A percentile compares a stretch with the other conserved stretches of the same genome.
Evolutionary conservation across 2,888 invertebrate species (phyloP).

Genomic region (Phyto melanocephala): DNA sequence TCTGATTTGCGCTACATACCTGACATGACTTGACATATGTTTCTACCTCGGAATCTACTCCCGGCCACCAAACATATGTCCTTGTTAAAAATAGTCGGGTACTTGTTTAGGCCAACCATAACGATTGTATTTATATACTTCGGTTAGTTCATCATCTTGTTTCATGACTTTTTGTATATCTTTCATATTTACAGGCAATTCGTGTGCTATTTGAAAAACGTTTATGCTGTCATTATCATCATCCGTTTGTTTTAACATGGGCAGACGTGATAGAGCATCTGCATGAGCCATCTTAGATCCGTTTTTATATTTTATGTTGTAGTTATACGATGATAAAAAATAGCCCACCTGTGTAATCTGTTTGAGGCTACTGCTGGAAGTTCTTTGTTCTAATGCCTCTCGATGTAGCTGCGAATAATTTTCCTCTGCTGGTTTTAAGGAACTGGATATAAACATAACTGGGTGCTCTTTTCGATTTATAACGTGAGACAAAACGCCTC

Average conservation of each 20-base stretch:
- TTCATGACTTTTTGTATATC: background rate
- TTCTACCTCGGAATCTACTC: constrained; percentile 69
- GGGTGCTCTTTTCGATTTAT: constrained; percentile 25
- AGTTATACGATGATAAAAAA: constrained; percentile 29
- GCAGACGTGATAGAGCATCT: background rate
- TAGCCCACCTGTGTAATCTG: constrained; percentile 47
- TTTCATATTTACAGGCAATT: too few species aligned
- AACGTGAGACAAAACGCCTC: constrained; percentile 25
- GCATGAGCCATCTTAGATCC: background rate
- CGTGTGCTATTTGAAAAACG: too few species aligned
- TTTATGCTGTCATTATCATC: background rate
- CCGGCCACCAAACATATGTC: constrained; percentile 70
- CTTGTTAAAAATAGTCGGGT: constrained; percentile 59
- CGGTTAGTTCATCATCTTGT: background rate
- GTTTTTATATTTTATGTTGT: background rate
- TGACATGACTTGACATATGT: constrained; percentile 62
- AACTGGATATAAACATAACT: constrained; percentile 36
- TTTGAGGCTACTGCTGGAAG: constrained; percentile 25
- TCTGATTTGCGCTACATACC: constrained; percentile 1
- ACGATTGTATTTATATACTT: too few species aligned
- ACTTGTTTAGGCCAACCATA: background rate
- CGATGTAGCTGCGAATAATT: constrained; percentile 48
- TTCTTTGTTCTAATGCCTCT: constrained; percentile 40
- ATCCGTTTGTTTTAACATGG: background rate
- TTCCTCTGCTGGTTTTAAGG: constrained; percentile 10